Conservation (phyloP, 2,888 invertebrate genomes). For the Ophraella communa region DNA sequence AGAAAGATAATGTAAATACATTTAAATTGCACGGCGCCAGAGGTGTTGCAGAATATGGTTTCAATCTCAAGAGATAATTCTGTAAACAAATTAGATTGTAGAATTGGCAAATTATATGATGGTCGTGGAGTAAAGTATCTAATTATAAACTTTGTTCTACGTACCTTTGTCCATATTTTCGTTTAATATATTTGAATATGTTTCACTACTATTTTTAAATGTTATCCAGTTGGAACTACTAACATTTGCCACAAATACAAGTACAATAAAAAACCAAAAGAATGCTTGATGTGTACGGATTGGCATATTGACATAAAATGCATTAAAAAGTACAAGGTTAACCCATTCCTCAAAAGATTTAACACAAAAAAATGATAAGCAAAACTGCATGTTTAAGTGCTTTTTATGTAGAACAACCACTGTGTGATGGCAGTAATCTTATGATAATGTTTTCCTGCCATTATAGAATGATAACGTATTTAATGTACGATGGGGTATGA, state of each 20-base stretch:
- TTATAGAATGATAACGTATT: too few relatives aligned
- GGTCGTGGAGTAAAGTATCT: neutral
- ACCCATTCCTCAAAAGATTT: slow-evolving; percentile 30
- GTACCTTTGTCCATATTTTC: neutral
- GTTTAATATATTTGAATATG: neutral
- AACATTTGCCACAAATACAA: neutral
- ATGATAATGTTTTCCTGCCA: too few relatives aligned
- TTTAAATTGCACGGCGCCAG: too few relatives aligned
- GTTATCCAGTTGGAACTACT: slow-evolving; percentile 8
- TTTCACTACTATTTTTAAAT: neutral
- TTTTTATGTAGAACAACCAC: slow-evolving; percentile 21
- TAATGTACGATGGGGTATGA: too few relatives aligned
- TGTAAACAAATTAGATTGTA: too few relatives aligned
- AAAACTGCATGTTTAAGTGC: slow-evolving; percentile 25
- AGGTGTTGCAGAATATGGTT: too few relatives aligned
- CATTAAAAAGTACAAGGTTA: slow-evolving; percentile 18
- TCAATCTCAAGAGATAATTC: too few relatives aligned
- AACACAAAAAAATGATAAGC: slow-evolving; percentile 27
- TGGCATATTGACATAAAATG: slow-evolving; percentile 31
- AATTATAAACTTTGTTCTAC: neutral
- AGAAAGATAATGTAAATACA: too few relatives aligned
- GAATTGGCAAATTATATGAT: too few relatives aligned
- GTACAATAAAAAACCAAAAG: slow-evolving; percentile 1
- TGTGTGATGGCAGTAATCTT: too few relatives aligned
- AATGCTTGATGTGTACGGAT: slow-evolving; percentile 8